phyloP scores from a whole-genome alignment of 2,888 invertebrate species.

The Nephrotoma guestfalica region DNA sequence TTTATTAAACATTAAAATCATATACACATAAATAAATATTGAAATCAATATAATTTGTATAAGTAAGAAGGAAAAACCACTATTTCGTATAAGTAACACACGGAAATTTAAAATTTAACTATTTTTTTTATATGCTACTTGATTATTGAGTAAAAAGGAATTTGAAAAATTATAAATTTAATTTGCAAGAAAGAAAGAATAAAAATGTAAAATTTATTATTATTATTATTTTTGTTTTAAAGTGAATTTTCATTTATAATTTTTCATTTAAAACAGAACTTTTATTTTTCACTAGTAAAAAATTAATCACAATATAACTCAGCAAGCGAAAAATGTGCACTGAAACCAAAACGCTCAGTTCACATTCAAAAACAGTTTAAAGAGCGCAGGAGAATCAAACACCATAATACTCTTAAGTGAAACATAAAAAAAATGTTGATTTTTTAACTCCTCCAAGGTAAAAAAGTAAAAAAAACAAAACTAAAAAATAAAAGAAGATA shows the following conservation, averaged over 20 bases:
- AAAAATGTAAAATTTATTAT: not conserved
- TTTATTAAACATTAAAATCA: not conserved
- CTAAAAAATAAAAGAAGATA: not conserved
- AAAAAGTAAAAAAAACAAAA: not conserved
- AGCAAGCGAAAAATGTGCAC: slow-evolving; percentile 5
- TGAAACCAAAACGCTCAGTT: not conserved
- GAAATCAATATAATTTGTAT: not conserved
- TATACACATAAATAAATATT: not conserved
- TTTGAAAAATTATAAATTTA: not conserved
- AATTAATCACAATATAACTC: not conserved
- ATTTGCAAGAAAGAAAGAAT: not conserved
- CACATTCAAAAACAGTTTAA: not conserved
- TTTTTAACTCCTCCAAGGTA: not conserved
- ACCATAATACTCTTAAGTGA: not conserved
- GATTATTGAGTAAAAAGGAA: not conserved
- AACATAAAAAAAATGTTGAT: not conserved
- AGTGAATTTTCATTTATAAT: not conserved
- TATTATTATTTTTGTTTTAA: not conserved
- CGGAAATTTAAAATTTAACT: not conserved
- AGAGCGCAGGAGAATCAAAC: not conserved
- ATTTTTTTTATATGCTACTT: not conserved
- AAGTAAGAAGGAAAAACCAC: not conserved
- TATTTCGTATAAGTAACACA: not conserved
- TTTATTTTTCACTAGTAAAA: not conserved
- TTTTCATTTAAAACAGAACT: not conserved